Evolutionary conservation across 2,888 invertebrate genomes (phyloP).

Genomic region (Cerastis rubricosa): DNA sequence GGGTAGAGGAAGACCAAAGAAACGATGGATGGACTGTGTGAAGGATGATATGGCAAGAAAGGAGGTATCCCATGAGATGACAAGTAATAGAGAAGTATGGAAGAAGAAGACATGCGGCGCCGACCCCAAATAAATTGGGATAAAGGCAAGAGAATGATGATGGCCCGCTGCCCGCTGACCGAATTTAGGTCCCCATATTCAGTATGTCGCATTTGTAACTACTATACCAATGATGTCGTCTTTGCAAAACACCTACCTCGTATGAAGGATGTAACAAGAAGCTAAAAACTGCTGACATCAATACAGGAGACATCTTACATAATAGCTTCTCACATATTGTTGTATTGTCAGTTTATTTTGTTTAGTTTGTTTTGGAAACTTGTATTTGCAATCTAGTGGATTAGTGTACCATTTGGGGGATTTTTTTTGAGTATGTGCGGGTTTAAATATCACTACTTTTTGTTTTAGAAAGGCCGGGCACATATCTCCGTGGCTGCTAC

Average conservation of each 20-base stretch:
- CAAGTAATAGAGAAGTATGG: too few relatives aligned
- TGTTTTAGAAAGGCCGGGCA: too few relatives aligned
- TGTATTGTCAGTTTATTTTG: constrained; percentile 34
- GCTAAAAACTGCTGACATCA: constrained; percentile 26
- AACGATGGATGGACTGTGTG: too few relatives aligned
- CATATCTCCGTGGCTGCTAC: too few relatives aligned
- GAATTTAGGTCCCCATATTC: not conserved
- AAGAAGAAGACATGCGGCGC: too few relatives aligned
- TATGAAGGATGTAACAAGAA: not conserved
- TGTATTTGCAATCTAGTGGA: constrained; percentile 20
- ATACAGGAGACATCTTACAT: constrained; percentile 23
- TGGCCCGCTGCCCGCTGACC: too few relatives aligned
- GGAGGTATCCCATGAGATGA: too few relatives aligned
- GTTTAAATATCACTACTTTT: too few relatives aligned
- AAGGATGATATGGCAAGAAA: too few relatives aligned
- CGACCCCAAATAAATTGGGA: too few relatives aligned
- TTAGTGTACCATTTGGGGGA: not conserved
- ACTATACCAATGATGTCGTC: not conserved
- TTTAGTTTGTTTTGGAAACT: not conserved
- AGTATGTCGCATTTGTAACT: not conserved
- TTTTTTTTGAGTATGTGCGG: not conserved
- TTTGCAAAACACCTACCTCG: not conserved
- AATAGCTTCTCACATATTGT: constrained; percentile 51
- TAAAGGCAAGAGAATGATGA: too few relatives aligned
- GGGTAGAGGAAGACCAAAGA: too few relatives aligned